Evolutionary conservation across 2,113 vertebrate species (phyloP).

Genomic region (Pteruthius melanotis): DNA sequence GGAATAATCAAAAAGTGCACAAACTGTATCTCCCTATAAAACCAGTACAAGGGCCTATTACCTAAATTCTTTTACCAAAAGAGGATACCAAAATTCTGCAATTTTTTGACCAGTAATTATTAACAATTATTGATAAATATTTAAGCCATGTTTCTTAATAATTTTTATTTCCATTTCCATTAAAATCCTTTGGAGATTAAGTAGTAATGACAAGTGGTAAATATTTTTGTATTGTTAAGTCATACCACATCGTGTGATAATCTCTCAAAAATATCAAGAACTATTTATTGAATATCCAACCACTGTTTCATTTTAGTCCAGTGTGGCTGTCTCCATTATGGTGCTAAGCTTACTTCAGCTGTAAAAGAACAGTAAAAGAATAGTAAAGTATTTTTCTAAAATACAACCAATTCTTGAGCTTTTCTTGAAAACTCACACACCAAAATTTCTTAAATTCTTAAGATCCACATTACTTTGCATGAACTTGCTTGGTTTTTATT

Average conservation of each 20-base stretch:
- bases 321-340: rapidly evolving
- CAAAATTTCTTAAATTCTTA: background rate
- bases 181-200: background rate
- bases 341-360: background rate
- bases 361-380: background rate
- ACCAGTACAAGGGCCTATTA: background rate
- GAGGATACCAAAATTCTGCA: background rate
- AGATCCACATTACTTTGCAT: background rate
- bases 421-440: background rate
- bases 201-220: background rate
- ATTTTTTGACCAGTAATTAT: background rate
- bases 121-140: conserved; percentile 12
- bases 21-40: background rate
- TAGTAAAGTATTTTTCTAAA: background rate
- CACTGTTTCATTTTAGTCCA: background rate
- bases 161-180: background rate
- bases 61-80: background rate
- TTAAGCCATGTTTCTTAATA: background rate
- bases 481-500: background rate
- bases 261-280: background rate
- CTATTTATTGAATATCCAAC: background rate
- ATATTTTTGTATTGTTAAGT: background rate
- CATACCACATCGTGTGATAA: background rate
- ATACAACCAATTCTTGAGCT: background rate
- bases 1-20: background rate